Percentiles rank a stretch among this genome's conserved stretches.
Evolutionary conservation across 2,113 vertebrate species (phyloP).

Genomic region (Prolemur simus): DNA sequence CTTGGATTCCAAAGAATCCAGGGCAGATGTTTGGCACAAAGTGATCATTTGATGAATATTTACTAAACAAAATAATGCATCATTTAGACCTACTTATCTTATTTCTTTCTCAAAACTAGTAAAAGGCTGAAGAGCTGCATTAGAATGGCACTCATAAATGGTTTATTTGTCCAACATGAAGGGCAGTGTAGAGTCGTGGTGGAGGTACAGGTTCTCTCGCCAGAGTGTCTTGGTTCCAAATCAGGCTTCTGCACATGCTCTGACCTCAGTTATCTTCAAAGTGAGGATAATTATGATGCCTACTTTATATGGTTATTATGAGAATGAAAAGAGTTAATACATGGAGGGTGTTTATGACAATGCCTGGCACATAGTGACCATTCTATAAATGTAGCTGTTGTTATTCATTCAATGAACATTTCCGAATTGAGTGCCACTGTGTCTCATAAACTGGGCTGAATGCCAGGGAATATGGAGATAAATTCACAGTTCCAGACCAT

Average conservation of each 20-base stretch:
- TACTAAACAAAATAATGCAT: background rate
- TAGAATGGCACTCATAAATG: background rate
- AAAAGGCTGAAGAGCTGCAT: background rate
- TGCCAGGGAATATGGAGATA: background rate
- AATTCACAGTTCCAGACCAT: accelerated
- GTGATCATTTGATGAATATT: background rate
- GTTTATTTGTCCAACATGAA: background rate
- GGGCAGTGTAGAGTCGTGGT: background rate
- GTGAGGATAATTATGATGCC: background rate
- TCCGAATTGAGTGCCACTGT: background rate
- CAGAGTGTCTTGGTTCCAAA: background rate
- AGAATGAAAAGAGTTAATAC: background rate
- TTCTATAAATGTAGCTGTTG: background rate
- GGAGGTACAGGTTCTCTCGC: background rate
- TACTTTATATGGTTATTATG: background rate
- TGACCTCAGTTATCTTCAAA: background rate
- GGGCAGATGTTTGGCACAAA: background rate
- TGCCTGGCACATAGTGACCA: background rate
- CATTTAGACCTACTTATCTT: background rate
- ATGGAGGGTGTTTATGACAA: background rate
- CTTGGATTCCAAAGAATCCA: background rate
- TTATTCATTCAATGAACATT: background rate
- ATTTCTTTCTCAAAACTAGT: background rate
- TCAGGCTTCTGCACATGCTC: background rate
- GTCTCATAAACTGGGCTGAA: background rate